Evolutionary conservation across 2,888 invertebrate genomes (phyloP), one percentile per base, ranked within the genome.

Genomic region (Barypeithes pellucidus): DNA sequence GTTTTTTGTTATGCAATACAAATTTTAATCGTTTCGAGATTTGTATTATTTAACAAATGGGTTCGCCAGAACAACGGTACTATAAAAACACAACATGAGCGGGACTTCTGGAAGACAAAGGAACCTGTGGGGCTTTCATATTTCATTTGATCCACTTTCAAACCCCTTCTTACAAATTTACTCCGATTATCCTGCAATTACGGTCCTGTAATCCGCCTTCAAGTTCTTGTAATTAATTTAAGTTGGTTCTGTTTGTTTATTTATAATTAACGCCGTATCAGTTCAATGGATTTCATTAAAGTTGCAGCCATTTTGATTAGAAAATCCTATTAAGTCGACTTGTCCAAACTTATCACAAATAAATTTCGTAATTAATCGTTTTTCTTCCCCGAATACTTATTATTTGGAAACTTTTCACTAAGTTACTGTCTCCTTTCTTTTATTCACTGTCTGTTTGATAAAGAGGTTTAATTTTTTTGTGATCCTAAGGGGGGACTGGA

Each of bases 211-310:
- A 61, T 36, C 75, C 65, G 29, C 68, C 74, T 68, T 65, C 72
- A 66, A 70, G 68, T 74, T 78, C 76, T 76, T 78, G 80, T 81
- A 81, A 81, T 82, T 82, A 82, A 83, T 83, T 84, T 81, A 82
- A 82, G 81, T 82, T 82, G 72, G 81, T 78, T 80, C 77, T 81
- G 82, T 83, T 82, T 83, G 82, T 84, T 82, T 83, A 83, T 84
- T 83, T 84, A 82, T 83, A 82, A 84, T 83, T 82, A 84, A 83
- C 82, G 82, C 81, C 80, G 82, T 82, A 82, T 83, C 83, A 82
- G 82, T 82, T 81, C 82, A 81, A 81, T 83, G 82, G 81, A 83
- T 83, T 83, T 84, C 83, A 83, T 84, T 82, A 83, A 80, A 81
- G 80, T 78, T 78, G 79, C 66, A 80, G 81, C 81, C 83, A 84